Percentiles rank a stretch among this genome's conserved stretches.
These are phyloP conservation scores for Percopsis transmontana DNA, from an alignment of 2,113 vertebrate genomes.

Conservation along the genomic window DNA sequence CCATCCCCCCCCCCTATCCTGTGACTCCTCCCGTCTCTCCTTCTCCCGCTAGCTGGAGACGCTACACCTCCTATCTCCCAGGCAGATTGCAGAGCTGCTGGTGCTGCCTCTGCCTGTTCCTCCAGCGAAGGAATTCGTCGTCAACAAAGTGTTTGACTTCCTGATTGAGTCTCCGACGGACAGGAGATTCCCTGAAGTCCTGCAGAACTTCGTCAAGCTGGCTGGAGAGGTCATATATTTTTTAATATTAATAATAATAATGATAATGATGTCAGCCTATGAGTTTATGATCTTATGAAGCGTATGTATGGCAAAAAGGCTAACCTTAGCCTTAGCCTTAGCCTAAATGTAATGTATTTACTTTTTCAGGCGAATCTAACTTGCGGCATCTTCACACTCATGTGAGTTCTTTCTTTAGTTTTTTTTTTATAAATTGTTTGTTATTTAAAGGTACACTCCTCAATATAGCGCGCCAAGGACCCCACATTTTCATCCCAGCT, in stretches of 20 bases:
- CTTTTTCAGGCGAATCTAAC: conserved; percentile 36
- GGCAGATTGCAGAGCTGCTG: conserved; percentile 29
- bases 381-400: conserved; percentile 49
- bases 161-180: conserved; percentile 12
- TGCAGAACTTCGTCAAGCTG: background rate
- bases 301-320: background rate
- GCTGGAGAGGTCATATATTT: conserved; percentile 2
- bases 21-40: background rate
- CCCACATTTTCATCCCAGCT: too few relatives aligned
- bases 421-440: too few relatives aligned
- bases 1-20: background rate
- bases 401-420: conserved; percentile 54
- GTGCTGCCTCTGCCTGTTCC: conserved; percentile 9
- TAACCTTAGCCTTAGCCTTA: too few relatives aligned
- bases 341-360: background rate
- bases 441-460: too few relatives aligned
- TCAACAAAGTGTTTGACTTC: conserved; percentile 22
- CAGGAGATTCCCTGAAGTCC: conserved; percentile 5
- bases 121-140: conserved; percentile 10
- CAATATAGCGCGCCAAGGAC: too few relatives aligned
- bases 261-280: background rate
- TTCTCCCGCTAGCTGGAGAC: background rate
- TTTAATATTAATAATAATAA: background rate
- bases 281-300: too few relatives aligned
- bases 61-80: conserved; percentile 14